Base-by-base conservation (phyloP, 1,140 invertebrate species). In the Holotrichia oblita region DNA sequence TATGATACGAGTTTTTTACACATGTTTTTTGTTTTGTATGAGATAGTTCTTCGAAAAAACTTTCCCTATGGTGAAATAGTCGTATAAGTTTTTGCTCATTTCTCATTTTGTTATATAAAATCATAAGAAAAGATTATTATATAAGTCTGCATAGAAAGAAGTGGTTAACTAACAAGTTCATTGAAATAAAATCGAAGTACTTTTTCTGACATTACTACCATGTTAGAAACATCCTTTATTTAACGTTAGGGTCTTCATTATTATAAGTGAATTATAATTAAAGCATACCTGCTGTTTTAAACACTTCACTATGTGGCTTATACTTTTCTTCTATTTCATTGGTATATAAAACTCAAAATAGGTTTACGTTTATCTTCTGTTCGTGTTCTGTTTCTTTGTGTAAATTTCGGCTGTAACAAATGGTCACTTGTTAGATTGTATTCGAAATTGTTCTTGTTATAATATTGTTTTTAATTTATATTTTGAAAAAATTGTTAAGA, bases 391-490 rank as follows among this genome's bases (percentile, higher is more conserved):
- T 22, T 22, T 7, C n/a, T 64, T 64, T 64, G n/a, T 64, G 17
- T 64, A 20, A 20, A 64, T 64, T 73, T 73, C 40, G 72, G 27
- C 72, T 40, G 72, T 73, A 73, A 40, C 14, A 73, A 42, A 73
- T 42, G 72, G 72, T 73, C 72, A 73, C 72, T 42, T 73, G 72
- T 73, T 73, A 73, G 72, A 42, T 73, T 73, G n/a, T 73, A 40
- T 40, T 73, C 72, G 40, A 73, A 73, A 73, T 73, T 73, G 72
- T 73, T 73, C 72, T 73, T 73, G 72, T 73, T 73, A 24, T 73
- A 64, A 64, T 64, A 64, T 64, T 64, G 61, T 64, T 64, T 64
- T 73, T 73, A 69, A 73, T 73, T 73, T 73, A 73, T 73, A 73
- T 73, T 73, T 73, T 73, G 72, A 73, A 73, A 73, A 40, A 40